Evolutionary conservation across 1,140 invertebrate species (phyloP), one percentile per base, ranked within the genome.

Genomic region (Ephestia elutella): DNA sequence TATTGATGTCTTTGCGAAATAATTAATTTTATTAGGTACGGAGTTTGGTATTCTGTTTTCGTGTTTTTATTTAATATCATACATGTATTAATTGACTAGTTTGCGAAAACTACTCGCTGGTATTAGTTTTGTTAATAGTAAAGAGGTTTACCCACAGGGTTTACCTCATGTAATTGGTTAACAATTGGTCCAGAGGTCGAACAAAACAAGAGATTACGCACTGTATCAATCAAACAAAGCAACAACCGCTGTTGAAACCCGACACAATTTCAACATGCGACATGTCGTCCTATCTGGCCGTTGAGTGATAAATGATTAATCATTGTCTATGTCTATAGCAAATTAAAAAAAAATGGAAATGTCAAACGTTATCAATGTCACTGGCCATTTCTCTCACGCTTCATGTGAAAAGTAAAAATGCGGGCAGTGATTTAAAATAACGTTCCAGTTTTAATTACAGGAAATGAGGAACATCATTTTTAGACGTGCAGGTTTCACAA

Each of bases 161-260:
- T n/a, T 50, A 21, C 18, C 49, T 50, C 49, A 54, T 28, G 49
- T 61, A 68, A 70, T 73, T 73, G 64, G 60, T 63, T 65, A 56
- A 25, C 56, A 73, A 70, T 61, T 74, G 60, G 71, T 72, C 63
- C 64, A 77, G 65, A 78, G 78, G 76, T 83, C 71, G 75, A 68
- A 57, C 59, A 70, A 74, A 66, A 79, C 69, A 75, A 79, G 80
- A 83, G 78, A 87, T 85, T 84, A 87, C 77, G 73, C 73, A 78
- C 73, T 77, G 68, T 85, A 87, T 85, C 80, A 83, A 87, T 84
- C 77, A 78, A 82, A 82, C 74, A 78, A 76, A 77, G 67, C 74
- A 71, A 80, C 82, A 84, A 84, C 66, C 71, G 55, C 72, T 86
- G 75, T 82, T 81, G 79, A 79, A 87, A 82, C 69, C 68, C 63